Base-by-base conservation (phyloP, 2,113 vertebrate species). In the Gymnobelideus leadbeateri region DNA sequence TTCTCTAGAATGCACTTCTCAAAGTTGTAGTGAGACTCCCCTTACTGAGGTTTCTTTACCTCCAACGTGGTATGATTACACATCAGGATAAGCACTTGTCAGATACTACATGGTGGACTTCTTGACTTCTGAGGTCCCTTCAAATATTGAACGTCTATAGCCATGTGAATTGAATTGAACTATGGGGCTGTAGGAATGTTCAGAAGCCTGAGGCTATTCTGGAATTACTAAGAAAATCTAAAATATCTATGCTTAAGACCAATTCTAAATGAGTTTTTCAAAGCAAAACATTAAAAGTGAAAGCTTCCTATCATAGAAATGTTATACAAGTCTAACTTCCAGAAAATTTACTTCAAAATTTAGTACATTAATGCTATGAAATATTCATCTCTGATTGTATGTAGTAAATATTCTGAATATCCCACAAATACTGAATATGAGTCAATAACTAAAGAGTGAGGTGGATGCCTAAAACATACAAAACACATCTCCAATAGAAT, bases 331-430 rank as follows among this genome's bases (percentile, higher is more conserved):
- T 2, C 3, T 1, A 21, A 91, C 61, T 10, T 68, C 7, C 21
- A 92, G 54, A 92, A 8, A 52, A 47, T 23, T 21, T 61, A 43
- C 6, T 47, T 95, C 25, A 91, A 57, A 31, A 84, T 92, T 55
- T 90, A 77, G 16, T 91, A 92, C 47, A 3, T 95, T 91, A 84
- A 49, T 91, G 46, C 52, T 91, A 91, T 91, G 91, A 94, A 94
- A 43, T 4, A 55, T 92, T 54, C 54, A 49, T 8, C 6, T 68
- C 49, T 43, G 14, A 89, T 89, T 43, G 1, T 54, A 54, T 52
- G 50, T 8, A 47, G 5, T 90, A 53, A 89, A 8, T 1, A 23
- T 50, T 50, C 21, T 37, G 1, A 84, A 93, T 93, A 91, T 91
- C 7, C 26, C 51, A 95, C 28, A 61, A 31, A 37, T 61, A 61